Evolutionary conservation across 2,797 vertebrate genomes (phyloP).

Genomic region (Girardinus metallicus): DNA sequence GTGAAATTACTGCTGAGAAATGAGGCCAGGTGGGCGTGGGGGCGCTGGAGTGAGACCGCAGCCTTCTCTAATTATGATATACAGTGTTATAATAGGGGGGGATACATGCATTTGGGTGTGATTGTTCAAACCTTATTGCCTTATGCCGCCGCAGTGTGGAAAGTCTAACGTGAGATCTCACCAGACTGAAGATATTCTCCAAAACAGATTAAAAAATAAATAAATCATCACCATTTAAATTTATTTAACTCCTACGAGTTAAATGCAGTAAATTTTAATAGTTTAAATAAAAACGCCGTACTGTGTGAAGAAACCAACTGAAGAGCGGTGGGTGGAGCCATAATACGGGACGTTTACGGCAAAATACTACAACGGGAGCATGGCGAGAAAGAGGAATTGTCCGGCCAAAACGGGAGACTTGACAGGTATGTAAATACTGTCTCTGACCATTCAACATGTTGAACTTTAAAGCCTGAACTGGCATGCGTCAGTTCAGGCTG

Average conservation of each 20-base stretch:
- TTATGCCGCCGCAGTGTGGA: conserved; percentile 9
- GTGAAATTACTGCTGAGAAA: conserved; percentile 45
- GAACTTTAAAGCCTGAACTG: background rate
- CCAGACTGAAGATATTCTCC: background rate
- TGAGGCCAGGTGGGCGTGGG: conserved; percentile 42
- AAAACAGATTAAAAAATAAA: background rate
- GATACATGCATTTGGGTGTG: conserved; percentile 35
- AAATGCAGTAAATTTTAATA: background rate
- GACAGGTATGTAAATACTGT: background rate
- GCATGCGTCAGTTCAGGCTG: background rate
- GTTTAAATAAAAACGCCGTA: background rate
- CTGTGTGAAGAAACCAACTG: background rate
- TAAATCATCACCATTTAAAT: background rate
- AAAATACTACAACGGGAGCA: too few species aligned
- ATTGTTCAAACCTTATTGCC: conserved; percentile 42
- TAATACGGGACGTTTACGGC: too few species aligned
- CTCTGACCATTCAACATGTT: background rate
- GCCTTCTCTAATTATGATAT: conserved; percentile 54
- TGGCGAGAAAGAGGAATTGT: too few species aligned
- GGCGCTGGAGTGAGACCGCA: conserved; percentile 35
- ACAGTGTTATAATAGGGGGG: conserved; percentile 48
- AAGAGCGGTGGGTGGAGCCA: too few species aligned
- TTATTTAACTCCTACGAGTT: background rate
- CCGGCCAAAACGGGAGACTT: too few species aligned
- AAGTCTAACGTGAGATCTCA: background rate